Conservation (phyloP, 2,797 vertebrate species). For the Leucoraja ocellata region DNA sequence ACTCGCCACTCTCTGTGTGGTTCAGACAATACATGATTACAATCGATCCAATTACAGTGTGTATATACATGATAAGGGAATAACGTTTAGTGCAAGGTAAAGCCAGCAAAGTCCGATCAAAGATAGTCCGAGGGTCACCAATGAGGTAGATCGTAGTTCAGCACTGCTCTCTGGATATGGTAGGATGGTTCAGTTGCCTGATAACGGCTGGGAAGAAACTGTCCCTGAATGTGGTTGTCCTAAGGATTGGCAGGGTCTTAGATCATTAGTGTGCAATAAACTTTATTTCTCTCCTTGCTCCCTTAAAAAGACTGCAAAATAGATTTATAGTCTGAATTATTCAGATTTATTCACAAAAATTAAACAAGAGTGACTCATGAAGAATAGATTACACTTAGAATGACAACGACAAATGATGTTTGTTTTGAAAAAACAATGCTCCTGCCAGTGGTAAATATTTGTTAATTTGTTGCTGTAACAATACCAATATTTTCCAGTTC, state of each 20-base stretch:
- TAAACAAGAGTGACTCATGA: not conserved
- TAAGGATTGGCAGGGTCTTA: not conserved
- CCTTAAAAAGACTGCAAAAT: not conserved
- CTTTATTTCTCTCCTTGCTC: not conserved
- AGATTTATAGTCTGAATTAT: not conserved
- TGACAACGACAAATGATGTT: not conserved
- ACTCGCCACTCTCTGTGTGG: no score
- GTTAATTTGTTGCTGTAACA: not conserved
- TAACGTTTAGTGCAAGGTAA: no score
- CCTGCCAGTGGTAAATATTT: not conserved
- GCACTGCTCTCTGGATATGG: no score
- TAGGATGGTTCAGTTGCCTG: no score
- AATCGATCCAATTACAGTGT: no score
- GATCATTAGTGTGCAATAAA: not conserved
- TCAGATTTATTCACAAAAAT: not conserved
- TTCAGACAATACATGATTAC: no score
- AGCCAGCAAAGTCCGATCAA: no score
- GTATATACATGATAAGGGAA: no score
- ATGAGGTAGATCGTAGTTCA: no score
- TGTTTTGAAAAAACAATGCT: not conserved
- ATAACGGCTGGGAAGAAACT: no score
- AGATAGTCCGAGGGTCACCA: no score
- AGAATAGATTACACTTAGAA: not conserved
- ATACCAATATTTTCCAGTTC: not conserved
- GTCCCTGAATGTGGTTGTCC: no score